phyloP scores from a whole-genome alignment of 2,797 vertebrate species.

The Myiotriccus ornatus region DNA sequence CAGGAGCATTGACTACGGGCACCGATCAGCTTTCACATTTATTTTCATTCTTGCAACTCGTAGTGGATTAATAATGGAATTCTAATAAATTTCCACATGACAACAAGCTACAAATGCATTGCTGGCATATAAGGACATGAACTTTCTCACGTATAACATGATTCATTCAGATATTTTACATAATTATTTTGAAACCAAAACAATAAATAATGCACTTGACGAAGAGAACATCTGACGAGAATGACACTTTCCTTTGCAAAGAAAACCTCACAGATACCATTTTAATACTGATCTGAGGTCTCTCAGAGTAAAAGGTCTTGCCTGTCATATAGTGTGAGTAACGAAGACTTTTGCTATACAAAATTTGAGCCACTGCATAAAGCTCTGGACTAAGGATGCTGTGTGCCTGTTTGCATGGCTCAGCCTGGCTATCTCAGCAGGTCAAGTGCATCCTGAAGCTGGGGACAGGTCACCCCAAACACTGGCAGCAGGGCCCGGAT shows the following conservation, averaged over 20 bases:
- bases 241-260: not conserved
- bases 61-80: not conserved
- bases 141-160: not conserved
- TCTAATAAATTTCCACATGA: not conserved
- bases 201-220: not conserved
- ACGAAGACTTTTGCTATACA: not conserved
- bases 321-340: not conserved
- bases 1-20: not conserved
- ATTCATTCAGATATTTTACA: not conserved
- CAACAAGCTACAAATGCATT: not conserved
- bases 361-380: not conserved
- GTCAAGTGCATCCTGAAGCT: not conserved
- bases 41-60: not conserved
- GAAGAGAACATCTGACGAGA: not conserved
- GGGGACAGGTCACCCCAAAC: not conserved
- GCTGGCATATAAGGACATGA: not conserved
- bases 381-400: not conserved
- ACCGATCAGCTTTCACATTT: not conserved
- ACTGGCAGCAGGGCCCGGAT: rapidly evolving
- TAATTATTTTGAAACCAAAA: conserved; percentile 1
- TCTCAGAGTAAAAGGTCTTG: not conserved
- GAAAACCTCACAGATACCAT: not conserved
- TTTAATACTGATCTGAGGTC: not conserved
- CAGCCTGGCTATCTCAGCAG: not conserved
- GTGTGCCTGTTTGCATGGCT: not conserved